Evolutionary conservation across 2,888 invertebrate species (phyloP), one percentile per base, ranked within the genome.

Genomic region (Neoscelio sp.): DNA sequence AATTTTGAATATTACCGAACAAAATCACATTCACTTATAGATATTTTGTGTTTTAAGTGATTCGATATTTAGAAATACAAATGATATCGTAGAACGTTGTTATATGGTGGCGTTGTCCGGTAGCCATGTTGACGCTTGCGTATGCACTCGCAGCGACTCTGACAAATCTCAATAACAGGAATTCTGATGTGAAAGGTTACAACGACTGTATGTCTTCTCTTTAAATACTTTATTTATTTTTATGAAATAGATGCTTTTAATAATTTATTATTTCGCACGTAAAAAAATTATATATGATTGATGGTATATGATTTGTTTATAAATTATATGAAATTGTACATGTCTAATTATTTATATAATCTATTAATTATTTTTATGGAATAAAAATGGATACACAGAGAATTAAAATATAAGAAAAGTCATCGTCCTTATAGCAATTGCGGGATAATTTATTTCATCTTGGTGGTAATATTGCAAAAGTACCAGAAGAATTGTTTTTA

Each of bases 91-190:
- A 12, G 26, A 50, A 38, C 65, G 38, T 67, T 48, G 56, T 40
- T 81, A 82, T 82, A 83, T 83, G 84, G 85, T 85, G 85, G 82
- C 82, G 82, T 82, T 78, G 83, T 78, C 80, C 81, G 80, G 83
- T 87, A 83, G 89, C 89, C 89, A 89, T 89, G 87, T 89, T 88
- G 88, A 89, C 89, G 89, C 89, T 85, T 89, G 89, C 88, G 88
- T 87, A 73, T 30, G 52, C 67, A 54, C 82, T 75, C 82, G 83
- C 75, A 78, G 75, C 84, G 82, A 85, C 84, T 80, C 73, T 68
- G 73, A 65, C 64, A 54, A 65, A 74, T 74, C 64, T 30, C 64
- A 48, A 56, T 73, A 64, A 44, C 38, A 8, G 46, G 26, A 33
- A 62, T 28, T 20, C 42, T 28, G 35, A 56, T 15, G 35, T 12